Evolutionary conservation across 2,113 vertebrate genomes (phyloP).

Genomic region (Grus americana): DNA sequence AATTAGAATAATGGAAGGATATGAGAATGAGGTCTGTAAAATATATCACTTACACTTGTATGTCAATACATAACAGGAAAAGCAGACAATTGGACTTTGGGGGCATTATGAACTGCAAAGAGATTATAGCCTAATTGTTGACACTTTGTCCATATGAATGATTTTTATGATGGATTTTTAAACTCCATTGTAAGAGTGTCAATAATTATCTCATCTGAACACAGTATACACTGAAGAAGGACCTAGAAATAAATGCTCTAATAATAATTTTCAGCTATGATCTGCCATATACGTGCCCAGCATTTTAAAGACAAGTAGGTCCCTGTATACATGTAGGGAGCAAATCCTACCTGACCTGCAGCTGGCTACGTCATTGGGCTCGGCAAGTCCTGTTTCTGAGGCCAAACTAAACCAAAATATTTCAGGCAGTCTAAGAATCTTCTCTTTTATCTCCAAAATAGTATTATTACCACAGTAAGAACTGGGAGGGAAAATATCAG

Average conservation of each 20-base stretch:
- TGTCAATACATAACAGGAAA: neutral
- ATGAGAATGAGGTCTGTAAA: neutral
- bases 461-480: neutral
- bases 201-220: neutral
- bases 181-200: neutral
- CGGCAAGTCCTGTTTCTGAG: neutral
- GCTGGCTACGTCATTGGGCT: neutral
- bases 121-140: neutral
- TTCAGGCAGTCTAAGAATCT: neutral
- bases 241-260: neutral
- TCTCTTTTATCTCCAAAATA: neutral
- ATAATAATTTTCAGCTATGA: neutral
- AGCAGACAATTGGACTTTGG: neutral
- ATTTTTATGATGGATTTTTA: constrained; percentile 5
- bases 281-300: neutral
- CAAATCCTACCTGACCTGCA: neutral
- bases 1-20: neutral
- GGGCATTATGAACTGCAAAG: neutral
- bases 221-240: neutral
- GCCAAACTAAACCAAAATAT: neutral
- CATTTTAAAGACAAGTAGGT: neutral
- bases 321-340: neutral
- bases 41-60: neutral
- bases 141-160: neutral
- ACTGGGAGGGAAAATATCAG: neutral